Evolutionary conservation across 2,888 invertebrate genomes (phyloP).

Genomic region (Chirona hameri): DNA sequence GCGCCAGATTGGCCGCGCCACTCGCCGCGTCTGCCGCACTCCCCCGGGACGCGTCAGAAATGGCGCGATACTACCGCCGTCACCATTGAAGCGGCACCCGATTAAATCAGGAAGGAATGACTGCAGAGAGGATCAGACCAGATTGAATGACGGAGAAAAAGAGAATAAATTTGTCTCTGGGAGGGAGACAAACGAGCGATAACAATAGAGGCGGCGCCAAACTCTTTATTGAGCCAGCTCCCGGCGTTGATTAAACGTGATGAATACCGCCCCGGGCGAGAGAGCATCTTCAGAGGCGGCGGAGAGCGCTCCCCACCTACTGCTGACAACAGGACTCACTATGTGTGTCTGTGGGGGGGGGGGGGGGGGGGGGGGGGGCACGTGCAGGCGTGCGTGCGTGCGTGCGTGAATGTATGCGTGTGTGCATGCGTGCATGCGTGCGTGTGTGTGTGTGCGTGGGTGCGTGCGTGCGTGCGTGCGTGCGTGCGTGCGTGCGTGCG

Average conservation of each 20-base stretch:
- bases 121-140: background rate
- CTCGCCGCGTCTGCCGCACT: background rate
- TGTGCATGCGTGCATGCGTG: too few relatives aligned
- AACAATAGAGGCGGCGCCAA: slow-evolving; percentile 25
- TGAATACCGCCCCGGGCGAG: background rate
- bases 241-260: slow-evolving; percentile 23
- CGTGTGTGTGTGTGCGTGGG: too few relatives aligned
- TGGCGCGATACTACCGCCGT: background rate
- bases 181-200: slow-evolving; percentile 14
- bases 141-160: slow-evolving; percentile 26
- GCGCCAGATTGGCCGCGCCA: slow-evolving; percentile 4
- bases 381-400: too few relatives aligned
- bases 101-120: slow-evolving; percentile 24
- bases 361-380: too few relatives aligned
- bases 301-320: too few relatives aligned
- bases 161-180: slow-evolving; percentile 13
- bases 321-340: too few relatives aligned
- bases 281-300: background rate
- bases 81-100: slow-evolving; percentile 11
- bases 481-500: too few relatives aligned
- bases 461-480: too few relatives aligned
- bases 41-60: background rate
- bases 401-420: too few relatives aligned
- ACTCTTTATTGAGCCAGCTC: slow-evolving; percentile 9
- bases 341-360: too few relatives aligned